These are phyloP conservation scores for Leptatherina wallacei DNA, from an alignment of 2,797 vertebrate species.

Conservation along the genomic window DNA sequence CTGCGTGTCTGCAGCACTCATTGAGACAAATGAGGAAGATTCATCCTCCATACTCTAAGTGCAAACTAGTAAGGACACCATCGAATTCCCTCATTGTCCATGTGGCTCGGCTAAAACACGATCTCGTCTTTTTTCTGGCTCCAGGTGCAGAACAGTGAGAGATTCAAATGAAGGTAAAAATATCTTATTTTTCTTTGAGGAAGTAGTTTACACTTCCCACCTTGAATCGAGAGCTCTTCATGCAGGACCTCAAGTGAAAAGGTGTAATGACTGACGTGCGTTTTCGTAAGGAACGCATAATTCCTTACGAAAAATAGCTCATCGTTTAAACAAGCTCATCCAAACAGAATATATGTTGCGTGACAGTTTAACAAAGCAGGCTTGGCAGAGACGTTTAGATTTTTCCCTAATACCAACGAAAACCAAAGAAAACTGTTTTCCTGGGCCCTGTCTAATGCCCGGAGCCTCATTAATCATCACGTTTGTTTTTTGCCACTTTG, in stretches of 20 bases:
- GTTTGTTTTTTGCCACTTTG: constrained; percentile 23
- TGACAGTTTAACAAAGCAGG: constrained; percentile 6
- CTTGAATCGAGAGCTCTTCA: constrained; percentile 26
- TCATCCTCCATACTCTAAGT: constrained; percentile 28
- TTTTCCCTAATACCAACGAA: constrained; percentile 1
- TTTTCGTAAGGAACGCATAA: constrained; percentile 4
- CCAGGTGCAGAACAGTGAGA: background rate
- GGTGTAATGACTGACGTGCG: constrained; percentile 1
- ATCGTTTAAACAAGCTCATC: constrained; percentile 24
- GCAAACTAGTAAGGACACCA: constrained; percentile 19
- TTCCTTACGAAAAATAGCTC: constrained; percentile 9
- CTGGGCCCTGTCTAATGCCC: constrained; percentile 4
- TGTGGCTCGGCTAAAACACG: constrained; percentile 4
- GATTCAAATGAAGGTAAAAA: background rate
- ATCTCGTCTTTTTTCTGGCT: constrained; percentile 10
- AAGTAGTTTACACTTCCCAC: constrained; percentile 9
- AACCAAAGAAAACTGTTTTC: constrained; percentile 25
- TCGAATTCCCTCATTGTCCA: constrained; percentile 18
- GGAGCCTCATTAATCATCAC: constrained; percentile 33
- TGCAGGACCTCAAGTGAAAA: background rate
- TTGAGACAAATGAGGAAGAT: constrained; percentile 63
- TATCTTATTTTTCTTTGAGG: background rate
- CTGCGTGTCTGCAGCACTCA: constrained; percentile 40
- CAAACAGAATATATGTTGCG: constrained; percentile 13
- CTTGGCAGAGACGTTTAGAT: constrained; percentile 14